These are phyloP conservation scores for Megaustenia siamemsis DNA, from an alignment of 2,888 invertebrate species.

Conservation along the genomic window DNA sequence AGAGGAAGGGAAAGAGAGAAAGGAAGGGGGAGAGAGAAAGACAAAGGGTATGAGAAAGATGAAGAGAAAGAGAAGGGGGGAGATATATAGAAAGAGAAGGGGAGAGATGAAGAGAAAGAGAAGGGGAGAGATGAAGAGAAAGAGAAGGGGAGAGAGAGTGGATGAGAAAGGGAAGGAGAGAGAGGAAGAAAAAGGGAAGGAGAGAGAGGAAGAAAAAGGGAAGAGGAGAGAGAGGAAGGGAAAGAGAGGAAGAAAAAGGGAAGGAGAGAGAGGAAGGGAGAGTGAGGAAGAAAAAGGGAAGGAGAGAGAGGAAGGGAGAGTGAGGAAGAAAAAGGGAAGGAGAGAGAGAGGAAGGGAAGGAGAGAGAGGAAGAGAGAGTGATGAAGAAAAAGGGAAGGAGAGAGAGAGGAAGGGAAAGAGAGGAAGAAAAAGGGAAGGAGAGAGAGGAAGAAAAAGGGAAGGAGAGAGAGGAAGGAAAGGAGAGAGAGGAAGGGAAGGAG, in stretches of 20 bases:
- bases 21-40: neutral
- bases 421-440: neutral
- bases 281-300: neutral
- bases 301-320: neutral
- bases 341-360: neutral
- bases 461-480: neutral
- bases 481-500: neutral
- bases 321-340: neutral
- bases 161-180: slow-evolving; percentile 3
- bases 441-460: neutral
- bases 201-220: neutral
- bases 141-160: too few relatives aligned
- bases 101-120: neutral
- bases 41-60: neutral
- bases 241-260: neutral
- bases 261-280: neutral
- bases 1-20: neutral
- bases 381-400: neutral
- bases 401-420: neutral
- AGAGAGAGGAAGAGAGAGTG: neutral
- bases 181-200: neutral
- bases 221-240: neutral
- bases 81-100: neutral
- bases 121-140: neutral
- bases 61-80: neutral